Evolutionary conservation across 2,113 vertebrate species (phyloP).

Genomic region (Hippocampus comes): DNA sequence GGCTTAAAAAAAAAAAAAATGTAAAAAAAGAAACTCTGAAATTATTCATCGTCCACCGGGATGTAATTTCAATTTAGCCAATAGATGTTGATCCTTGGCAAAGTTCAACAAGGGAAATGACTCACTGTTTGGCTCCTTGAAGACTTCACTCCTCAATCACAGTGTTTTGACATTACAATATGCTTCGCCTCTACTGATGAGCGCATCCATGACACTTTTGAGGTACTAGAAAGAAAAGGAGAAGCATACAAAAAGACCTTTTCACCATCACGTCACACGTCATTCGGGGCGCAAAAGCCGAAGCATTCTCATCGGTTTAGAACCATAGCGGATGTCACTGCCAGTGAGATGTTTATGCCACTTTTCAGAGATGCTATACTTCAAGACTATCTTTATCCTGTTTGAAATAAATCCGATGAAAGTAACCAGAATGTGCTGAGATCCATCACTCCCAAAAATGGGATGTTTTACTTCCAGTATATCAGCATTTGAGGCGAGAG

Average conservation of each 20-base stretch:
- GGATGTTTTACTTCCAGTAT: too few relatives aligned
- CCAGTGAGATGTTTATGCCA: too few relatives aligned
- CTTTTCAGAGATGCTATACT: too few relatives aligned
- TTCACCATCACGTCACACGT: not conserved
- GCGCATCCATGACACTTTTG: not conserved
- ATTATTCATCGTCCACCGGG: conserved; percentile 35
- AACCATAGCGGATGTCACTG: too few relatives aligned
- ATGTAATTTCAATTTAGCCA: conserved; percentile 36
- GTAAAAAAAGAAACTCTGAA: conserved; percentile 9
- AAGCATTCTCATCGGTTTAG: not conserved
- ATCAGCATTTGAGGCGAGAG: too few relatives aligned
- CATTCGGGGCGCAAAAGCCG: not conserved
- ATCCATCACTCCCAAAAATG: too few relatives aligned
- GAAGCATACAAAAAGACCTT: not conserved
- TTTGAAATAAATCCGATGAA: too few relatives aligned
- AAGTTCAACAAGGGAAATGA: conserved; percentile 47
- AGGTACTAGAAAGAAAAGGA: not conserved
- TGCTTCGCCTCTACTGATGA: not conserved
- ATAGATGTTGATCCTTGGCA: conserved; percentile 45
- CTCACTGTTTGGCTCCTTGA: conserved; percentile 24
- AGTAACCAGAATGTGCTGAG: too few relatives aligned
- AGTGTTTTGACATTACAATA: not conserved
- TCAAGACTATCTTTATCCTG: too few relatives aligned
- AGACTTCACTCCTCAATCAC: conserved; percentile 2
- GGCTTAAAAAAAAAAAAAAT: conserved; percentile 22